Base-by-base conservation (phyloP, 2,797 vertebrate species). In the Gymnocypris eckloni region DNA sequence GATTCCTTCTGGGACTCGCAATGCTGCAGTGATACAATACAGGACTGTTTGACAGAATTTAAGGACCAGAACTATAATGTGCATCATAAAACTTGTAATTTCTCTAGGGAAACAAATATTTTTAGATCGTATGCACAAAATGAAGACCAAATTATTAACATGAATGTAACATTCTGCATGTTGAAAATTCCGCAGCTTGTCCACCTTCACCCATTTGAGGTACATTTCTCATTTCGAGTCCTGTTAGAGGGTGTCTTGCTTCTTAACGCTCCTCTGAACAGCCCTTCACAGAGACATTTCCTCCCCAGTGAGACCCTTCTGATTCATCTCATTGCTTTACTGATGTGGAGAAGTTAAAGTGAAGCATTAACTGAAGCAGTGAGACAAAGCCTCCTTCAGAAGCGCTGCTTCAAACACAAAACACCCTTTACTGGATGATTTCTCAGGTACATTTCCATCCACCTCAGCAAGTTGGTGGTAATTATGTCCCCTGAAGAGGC, bases 291-390 rank as follows among this genome's bases (percentile, higher is more conserved):
- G 37, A 73, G 56, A 64, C 66, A 61, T 66, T 79, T 64, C 22
- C 76, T 87, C 81, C 43, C 28, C 37, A n/a, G 67, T 28, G 75
- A 83, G 33, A 54, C 41, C 66, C 28, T 71, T 79, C 75, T 37
- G 81, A 79, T 83, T 85, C 50, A 80, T 20, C 41, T 78, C 56
- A 54, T 80, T 56, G 82, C 69, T 15, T 79, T 73, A 84, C 52
- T 67, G 56, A 75, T 79, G 76, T 80, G 69, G 84, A 87, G 25
- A 80, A 80, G 76, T 69, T 50, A 81, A 81, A 37, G 70, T 84
- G 67, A 87, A 75, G 45, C 56, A 33, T 25, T 22, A 45, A 96
- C 43, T 39, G 69, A 9, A 71, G 39, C 77, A 33, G n/a, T 22
- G 64, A 56, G 45, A 84, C 71, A 33, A 80, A 66, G 70, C 39